A percentile compares a stretch with the other conserved stretches of the same genome.
Conservation (phyloP, 1,140 invertebrate genomes). For the Drosophila serrata region DNA sequence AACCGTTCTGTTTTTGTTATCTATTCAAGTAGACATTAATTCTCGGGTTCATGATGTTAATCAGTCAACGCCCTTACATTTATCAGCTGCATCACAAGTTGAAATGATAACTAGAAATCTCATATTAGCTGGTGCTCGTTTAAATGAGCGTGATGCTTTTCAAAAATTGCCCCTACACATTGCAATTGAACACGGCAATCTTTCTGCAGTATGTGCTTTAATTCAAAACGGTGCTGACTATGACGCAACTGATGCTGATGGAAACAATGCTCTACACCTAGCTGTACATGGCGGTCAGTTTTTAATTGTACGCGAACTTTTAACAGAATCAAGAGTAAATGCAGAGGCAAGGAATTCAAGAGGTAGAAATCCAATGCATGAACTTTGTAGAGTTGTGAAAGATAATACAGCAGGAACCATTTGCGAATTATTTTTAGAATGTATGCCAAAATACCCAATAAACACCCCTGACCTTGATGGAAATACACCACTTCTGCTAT, state of each 20-base stretch:
- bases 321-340: constrained; percentile 93
- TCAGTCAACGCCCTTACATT: constrained; percentile 94
- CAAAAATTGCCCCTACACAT: constrained; percentile 94
- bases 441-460: constrained; percentile 96
- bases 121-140: constrained; percentile 90
- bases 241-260: constrained; percentile 93
- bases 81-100: constrained; percentile 92
- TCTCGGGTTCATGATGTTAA: constrained; percentile 95
- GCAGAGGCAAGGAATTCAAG: constrained; percentile 94
- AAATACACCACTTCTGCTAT: constrained; percentile 93
- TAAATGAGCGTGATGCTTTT: constrained; percentile 90
- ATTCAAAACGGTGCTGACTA: constrained; percentile 92
- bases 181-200: constrained; percentile 93
- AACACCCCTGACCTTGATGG: constrained; percentile 94
- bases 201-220: constrained; percentile 91
- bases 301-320: constrained; percentile 91
- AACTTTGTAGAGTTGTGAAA: constrained; percentile 93
- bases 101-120: constrained; percentile 92
- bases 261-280: constrained; percentile 96
- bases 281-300: constrained; percentile 95
- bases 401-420: constrained; percentile 97
- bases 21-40: constrained; percentile 96
- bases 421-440: constrained; percentile 96
- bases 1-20: constrained; percentile 96
- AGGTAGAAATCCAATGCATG: constrained; percentile 95